Percentiles rank a stretch among this genome's conserved stretches.
Conservation (phyloP, 2,797 vertebrate genomes). For the Nyctalus aviator region DNA sequence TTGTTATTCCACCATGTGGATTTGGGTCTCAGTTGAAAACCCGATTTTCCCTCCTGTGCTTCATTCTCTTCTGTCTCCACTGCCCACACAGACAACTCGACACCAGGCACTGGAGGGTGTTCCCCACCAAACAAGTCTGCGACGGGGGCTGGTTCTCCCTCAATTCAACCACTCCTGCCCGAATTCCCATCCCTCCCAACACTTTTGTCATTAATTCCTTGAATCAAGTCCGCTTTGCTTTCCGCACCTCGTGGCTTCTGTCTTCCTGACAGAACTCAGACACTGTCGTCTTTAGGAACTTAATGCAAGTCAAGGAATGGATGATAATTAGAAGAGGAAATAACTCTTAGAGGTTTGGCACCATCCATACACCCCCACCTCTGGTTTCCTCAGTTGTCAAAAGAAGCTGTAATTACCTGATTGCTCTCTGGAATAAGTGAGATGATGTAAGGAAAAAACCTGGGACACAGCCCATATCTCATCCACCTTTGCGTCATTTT, state of each 20-base stretch:
- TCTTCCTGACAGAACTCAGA: not conserved
- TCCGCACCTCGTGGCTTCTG: not conserved
- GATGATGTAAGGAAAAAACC: not conserved
- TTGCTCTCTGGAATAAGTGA: not conserved
- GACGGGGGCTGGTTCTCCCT: not conserved
- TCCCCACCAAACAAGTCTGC: not conserved
- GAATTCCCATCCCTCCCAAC: not conserved
- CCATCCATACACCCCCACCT: not conserved
- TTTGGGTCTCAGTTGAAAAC: not conserved
- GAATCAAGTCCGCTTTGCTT: not conserved
- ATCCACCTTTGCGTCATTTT: not conserved
- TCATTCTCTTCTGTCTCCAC: not conserved
- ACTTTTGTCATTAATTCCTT: not conserved
- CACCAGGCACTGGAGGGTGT: not conserved
- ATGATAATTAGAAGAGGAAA: conserved; percentile 25
- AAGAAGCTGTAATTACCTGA: not conserved
- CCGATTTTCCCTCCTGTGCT: not conserved
- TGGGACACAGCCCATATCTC: not conserved
- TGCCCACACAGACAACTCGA: not conserved
- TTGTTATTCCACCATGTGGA: not conserved
- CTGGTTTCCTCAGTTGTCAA: not conserved
- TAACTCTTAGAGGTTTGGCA: not conserved
- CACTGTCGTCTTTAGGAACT: not conserved
- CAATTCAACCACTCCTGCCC: not conserved
- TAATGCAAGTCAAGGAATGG: not conserved